Evolutionary conservation across 2,797 vertebrate genomes (phyloP).

Genomic region (Enoplosus armatus): DNA sequence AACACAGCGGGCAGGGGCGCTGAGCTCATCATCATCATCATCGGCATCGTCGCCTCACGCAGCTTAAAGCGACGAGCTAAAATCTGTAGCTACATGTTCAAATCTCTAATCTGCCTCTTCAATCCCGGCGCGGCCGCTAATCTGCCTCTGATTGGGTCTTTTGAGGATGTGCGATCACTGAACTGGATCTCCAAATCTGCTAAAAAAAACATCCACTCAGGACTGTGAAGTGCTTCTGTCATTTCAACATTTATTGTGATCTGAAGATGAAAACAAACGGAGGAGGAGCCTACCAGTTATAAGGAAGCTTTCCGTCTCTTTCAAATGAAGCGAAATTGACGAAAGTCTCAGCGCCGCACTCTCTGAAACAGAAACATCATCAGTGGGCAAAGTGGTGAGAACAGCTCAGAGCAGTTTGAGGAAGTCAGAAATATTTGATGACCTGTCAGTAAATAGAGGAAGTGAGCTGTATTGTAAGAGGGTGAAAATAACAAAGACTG

Average conservation of each 20-base stretch:
- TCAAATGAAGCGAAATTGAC: conserved; percentile 97
- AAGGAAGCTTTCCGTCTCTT: conserved; percentile 95
- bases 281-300: conserved; percentile 91
- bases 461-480: conserved; percentile 11
- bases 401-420: not conserved
- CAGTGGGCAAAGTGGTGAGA: not conserved
- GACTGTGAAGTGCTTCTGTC: not conserved
- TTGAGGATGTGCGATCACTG: conserved; percentile 19
- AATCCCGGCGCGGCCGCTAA: conserved; percentile 33
- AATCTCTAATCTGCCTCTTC: conserved; percentile 56
- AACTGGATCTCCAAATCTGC: not conserved
- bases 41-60: not conserved
- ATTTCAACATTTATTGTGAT: not conserved
- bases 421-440: conserved; percentile 56
- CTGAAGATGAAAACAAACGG: not conserved
- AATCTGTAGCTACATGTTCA: conserved; percentile 35
- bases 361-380: conserved; percentile 81
- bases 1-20: conserved; percentile 24
- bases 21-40: conserved; percentile 12
- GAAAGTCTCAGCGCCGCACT: conserved; percentile 95
- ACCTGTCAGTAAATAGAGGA: conserved; percentile 51
- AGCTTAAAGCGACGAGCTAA: conserved; percentile 25
- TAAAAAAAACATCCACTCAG: conserved; percentile 17
- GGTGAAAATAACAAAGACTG: not conserved
- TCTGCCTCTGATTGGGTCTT: conserved; percentile 42